Evolutionary conservation across 2,113 vertebrate species (phyloP).

Genomic region (Indicator maculatus): DNA sequence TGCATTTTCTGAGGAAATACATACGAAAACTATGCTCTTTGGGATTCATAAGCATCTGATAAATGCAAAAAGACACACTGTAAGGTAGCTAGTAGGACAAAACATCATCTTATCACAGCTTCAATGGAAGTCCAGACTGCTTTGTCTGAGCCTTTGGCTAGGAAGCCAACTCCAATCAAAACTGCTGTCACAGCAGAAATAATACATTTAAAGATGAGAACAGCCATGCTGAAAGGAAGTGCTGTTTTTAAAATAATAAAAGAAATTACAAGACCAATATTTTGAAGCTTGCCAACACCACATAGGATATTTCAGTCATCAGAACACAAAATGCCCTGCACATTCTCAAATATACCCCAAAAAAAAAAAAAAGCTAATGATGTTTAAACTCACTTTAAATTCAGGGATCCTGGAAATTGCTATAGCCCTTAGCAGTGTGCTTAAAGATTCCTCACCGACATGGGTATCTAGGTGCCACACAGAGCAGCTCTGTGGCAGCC

Average conservation of each 20-base stretch:
- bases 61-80: not conserved
- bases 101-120: constrained; percentile 11
- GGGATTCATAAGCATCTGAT: not conserved
- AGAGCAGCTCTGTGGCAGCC: not conserved
- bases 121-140: not conserved
- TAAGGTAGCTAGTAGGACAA: not conserved
- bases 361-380: not conserved
- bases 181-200: constrained; percentile 38
- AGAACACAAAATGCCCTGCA: not conserved
- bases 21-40: not conserved
- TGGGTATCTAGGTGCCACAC: not conserved
- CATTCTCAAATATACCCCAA: not conserved
- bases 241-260: not conserved
- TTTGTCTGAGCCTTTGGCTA: constrained; percentile 6
- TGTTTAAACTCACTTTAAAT: not conserved
- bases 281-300: accelerated
- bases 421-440: not conserved
- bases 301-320: not conserved
- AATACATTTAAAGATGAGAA: not conserved
- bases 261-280: not conserved
- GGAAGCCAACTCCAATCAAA: constrained; percentile 34
- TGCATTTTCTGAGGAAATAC: not conserved
- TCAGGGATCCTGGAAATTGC: not conserved
- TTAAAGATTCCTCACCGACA: not conserved
- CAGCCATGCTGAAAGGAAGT: not conserved